Base-by-base conservation (phyloP, 2,113 vertebrate species). In the Cynocephalus volans region DNA sequence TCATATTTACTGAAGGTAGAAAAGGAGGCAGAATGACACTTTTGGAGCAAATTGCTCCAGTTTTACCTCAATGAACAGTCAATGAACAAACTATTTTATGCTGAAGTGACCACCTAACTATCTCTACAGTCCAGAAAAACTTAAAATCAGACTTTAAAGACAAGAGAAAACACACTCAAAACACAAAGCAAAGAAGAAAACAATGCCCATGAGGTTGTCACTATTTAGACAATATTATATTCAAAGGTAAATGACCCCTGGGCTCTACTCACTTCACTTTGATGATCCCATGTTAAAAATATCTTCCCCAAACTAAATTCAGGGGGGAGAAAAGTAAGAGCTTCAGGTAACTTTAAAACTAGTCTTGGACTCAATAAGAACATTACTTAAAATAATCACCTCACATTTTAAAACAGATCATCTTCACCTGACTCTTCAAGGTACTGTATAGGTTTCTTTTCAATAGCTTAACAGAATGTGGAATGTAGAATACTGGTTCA, bases 361-460 rank as follows among this genome's bases (percentile, higher is more conserved):
- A 54, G 76, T 54, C 31, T 45, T 50, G 17, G 76, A 65, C 62
- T 93, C 1, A 0, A 0, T 85, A 69, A 67, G 75, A 88, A 28
- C 58, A 73, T 81, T 72, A 58, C 36, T 96, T 97, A 70, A 97
- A 98, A 98, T 77, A 94, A 45, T 52, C 69, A 50, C 5, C 17
- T 77, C 83, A 84, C 76, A 95, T 67, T 94, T 98, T 98, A 99
- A 96, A 99, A 98, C 70, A 98, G 7, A 1, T 99, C 99, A 0
- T 99, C 98, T 2, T 99, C 99, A 0, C 99, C 99, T 0, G 99
- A 99, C 31, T 99, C 97, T 88, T 99, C 99, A 0, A 99, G 10
- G 33, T 99, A 99, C 23, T 93, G 95, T 2, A 99, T 93, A 0
- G 99, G 98, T 92, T 99, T 99, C 36, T 98, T 99, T 90, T 72